Base-by-base conservation (phyloP, 2,113 vertebrate genomes). In the Tragelaphus imberbis region DNA sequence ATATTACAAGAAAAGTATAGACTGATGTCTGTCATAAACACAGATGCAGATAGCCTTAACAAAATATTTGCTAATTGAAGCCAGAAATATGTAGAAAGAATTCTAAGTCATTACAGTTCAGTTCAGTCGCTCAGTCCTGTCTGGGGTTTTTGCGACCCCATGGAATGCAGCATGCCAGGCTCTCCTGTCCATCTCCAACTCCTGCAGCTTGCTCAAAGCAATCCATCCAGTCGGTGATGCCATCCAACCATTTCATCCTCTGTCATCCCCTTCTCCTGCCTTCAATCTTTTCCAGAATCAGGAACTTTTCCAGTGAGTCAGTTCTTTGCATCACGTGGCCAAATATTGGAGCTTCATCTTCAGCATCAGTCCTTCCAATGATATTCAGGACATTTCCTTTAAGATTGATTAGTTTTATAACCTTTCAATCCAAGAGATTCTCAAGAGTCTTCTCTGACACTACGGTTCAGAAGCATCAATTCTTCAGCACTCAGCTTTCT, bases 1-100 rank as follows among this genome's bases (percentile, higher is more conserved):
- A 40, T n/a, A 91, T 90, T 77, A 84, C 7, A 84, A 33, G 30
- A 44, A 88, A 97, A 87, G 51, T 65, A 84, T 9, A 61, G 8
- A 71, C 13, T 27, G 13, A 75, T 77, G 27, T 15, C 25, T 11
- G 14, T 91, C 44, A 40, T 40, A 53, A 68, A 82, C 25, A 61
- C 12, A 91, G 28, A 61, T 71, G n/a, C 21, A 59, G 82, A 81
- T 93, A 58, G 19, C 30, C 19, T 88, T 79, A 88, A 53, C 12
- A 90, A 88, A 85, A 17, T 44, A 59, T 80, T 58, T 58, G 2
- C 65, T 58, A 56, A 68, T n/a, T 85, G 7, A 91, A 94, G 9
- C 5, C 33, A 94, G 40, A 65, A 80, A 79, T 58, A 75, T 10
- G 27, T 58, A 33, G 19, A 94, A 88, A 88, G 14, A 7, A 33